Conservation (phyloP, 2,888 invertebrate genomes). For the Elysia crispata region DNA sequence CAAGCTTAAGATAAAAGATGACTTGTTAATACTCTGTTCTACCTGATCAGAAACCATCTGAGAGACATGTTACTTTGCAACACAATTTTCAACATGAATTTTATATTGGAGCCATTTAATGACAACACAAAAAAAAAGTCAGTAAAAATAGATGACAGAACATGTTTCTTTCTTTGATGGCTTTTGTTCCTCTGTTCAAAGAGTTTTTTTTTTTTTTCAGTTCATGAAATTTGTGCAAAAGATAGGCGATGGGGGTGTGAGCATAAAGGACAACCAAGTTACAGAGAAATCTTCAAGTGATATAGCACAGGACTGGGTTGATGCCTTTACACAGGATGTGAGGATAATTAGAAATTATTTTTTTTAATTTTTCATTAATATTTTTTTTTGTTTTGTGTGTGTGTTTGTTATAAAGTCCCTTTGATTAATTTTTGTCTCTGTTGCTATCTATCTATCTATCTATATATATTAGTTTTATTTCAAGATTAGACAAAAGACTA, state of each 20-base stretch:
- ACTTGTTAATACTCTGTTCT: no score
- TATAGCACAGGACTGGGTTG: constrained; percentile 66
- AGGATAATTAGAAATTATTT: no score
- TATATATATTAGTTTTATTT: no score
- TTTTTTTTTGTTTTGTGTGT: no score
- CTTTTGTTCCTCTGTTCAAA: neutral
- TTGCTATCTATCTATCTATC: no score
- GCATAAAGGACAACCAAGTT: constrained; percentile 79
- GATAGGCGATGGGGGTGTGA: constrained; percentile 83
- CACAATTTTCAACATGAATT: neutral
- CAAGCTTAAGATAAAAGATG: no score
- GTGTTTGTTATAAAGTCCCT: no score
- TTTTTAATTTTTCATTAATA: no score
- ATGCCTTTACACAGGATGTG: constrained; percentile 62
- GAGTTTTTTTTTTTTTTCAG: constrained; percentile 77
- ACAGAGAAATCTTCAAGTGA: constrained; percentile 71
- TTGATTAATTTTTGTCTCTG: no score
- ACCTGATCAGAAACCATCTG: no score
- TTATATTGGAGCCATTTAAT: neutral
- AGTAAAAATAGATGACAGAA: neutral
- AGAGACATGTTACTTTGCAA: no score
- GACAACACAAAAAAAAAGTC: neutral
- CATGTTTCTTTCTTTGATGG: neutral
- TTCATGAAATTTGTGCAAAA: constrained; percentile 91
- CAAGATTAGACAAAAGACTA: no score